phyloP scores from a whole-genome alignment of 1,140 invertebrate genomes.

The Diploscapter pachys region DNA sequence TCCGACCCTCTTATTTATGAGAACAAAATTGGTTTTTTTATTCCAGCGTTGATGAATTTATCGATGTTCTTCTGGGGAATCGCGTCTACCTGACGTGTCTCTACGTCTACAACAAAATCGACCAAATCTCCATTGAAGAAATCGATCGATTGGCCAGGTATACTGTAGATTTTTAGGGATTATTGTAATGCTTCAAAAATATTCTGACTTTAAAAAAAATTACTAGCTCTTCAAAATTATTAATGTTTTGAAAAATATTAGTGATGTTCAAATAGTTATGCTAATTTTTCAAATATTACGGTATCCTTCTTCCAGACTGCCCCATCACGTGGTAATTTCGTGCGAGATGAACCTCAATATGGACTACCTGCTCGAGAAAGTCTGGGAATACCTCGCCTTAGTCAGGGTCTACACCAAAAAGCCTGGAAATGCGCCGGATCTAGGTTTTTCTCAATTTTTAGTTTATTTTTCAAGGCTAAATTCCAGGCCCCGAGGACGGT shows the following conservation, averaged over 20 bases:
- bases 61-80: constrained; percentile 97
- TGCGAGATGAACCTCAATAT: constrained; percentile 99
- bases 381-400: constrained; percentile 90
- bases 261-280: neutral
- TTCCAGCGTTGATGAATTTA: constrained; percentile 80
- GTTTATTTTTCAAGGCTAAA: constrained; percentile 65
- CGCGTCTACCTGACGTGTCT: constrained; percentile 82
- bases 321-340: constrained; percentile 89
- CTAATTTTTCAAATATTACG: neutral
- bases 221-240: neutral
- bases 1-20: no score
- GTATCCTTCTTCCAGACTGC: constrained; percentile 61
- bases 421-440: constrained; percentile 69
- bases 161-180: neutral
- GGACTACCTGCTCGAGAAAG: constrained; percentile 83
- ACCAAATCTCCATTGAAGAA: constrained; percentile 98
- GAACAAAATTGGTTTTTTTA: neutral
- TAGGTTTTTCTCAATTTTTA: constrained; percentile 39
- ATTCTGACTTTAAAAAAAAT: neutral
- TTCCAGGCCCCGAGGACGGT: constrained; percentile 40
- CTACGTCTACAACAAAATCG: constrained; percentile 94
- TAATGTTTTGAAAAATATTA: neutral
- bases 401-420: constrained; percentile 98
- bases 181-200: neutral
- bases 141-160: constrained; percentile 84